A percentile compares a stretch with the other conserved stretches of the same genome.
phyloP scores from a whole-genome alignment of 2,797 vertebrate species.

The Alectoris magna region DNA sequence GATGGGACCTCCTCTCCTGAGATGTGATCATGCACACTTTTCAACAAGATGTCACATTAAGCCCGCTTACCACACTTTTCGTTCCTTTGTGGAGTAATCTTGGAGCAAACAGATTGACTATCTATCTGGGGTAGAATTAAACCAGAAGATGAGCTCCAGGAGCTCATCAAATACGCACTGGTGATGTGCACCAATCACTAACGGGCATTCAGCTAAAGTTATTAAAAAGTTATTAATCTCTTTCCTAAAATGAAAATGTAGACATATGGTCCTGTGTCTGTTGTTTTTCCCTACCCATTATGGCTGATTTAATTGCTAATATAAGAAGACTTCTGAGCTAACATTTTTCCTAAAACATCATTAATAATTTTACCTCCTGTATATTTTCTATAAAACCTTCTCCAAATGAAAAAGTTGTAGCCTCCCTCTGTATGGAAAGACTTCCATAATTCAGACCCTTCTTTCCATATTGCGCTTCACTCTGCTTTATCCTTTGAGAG shows the following conservation, averaged over 20 bases:
- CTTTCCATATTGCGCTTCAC: neutral
- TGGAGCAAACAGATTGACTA: neutral
- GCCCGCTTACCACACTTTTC: neutral
- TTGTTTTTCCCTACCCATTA: neutral
- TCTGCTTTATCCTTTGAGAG: neutral
- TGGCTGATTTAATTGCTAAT: neutral
- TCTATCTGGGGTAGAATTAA: neutral
- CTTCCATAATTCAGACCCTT: neutral
- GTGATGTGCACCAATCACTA: neutral
- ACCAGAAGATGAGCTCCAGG: neutral
- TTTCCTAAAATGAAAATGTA: neutral
- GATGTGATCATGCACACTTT: neutral
- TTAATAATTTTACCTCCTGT: neutral
- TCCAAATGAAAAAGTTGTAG: neutral
- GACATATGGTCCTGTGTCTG: neutral
- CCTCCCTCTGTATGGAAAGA: neutral
- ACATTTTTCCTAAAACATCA: neutral
- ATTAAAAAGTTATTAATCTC: neutral
- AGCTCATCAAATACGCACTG: neutral
- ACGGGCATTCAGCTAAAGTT: neutral
- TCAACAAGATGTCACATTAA: neutral
- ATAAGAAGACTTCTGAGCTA: neutral
- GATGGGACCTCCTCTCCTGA: neutral
- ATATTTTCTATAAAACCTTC: neutral
- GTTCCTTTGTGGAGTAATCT: neutral